Percentiles rank a stretch among this genome's conserved stretches.
These are phyloP conservation scores for Limulus polyphemus DNA, from an alignment of 2,888 invertebrate genomes.

Conservation along the genomic window DNA sequence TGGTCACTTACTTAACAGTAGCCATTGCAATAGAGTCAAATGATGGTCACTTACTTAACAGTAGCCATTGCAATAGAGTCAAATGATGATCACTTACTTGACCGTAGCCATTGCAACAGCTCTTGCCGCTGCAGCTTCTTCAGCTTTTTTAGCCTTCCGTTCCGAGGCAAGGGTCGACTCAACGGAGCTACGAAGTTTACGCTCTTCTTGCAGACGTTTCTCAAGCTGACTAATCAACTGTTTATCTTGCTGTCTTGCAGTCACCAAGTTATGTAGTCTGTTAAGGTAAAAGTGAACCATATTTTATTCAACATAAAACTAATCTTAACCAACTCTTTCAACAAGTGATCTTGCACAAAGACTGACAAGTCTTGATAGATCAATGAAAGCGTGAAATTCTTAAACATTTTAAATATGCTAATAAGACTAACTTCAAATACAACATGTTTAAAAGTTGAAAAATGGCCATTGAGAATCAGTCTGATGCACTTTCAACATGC, in stretches of 20 bases:
- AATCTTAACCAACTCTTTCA: too few relatives aligned
- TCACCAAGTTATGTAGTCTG: slow-evolving; percentile 59
- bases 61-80: slow-evolving; percentile 33
- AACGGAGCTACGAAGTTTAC: slow-evolving; percentile 56
- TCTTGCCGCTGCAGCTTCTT: slow-evolving; percentile 42
- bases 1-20: slow-evolving; percentile 26
- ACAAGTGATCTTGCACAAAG: too few relatives aligned
- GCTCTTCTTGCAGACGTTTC: slow-evolving; percentile 69
- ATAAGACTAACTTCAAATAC: too few relatives aligned
- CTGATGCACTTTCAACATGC: too few relatives aligned
- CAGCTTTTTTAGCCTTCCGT: slow-evolving; percentile 54
- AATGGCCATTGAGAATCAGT: too few relatives aligned
- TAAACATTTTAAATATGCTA: too few relatives aligned
- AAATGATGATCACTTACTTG: slow-evolving; percentile 14
- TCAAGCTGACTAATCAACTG: slow-evolving; percentile 60
- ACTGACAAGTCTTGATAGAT: too few relatives aligned
- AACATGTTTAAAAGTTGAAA: too few relatives aligned
- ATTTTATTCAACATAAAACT: too few relatives aligned
- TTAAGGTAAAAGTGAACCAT: slow-evolving; percentile 15
- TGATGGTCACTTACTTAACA: slow-evolving; percentile 22
- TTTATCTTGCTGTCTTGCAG: slow-evolving; percentile 62
- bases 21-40: slow-evolving; percentile 32
- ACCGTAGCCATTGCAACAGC: slow-evolving; percentile 34
- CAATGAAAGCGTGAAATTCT: too few relatives aligned
- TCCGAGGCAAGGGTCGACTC: slow-evolving; percentile 62